phyloP scores from a whole-genome alignment of 1,140 invertebrate genomes.

The Macrostomum lignano region DNA sequence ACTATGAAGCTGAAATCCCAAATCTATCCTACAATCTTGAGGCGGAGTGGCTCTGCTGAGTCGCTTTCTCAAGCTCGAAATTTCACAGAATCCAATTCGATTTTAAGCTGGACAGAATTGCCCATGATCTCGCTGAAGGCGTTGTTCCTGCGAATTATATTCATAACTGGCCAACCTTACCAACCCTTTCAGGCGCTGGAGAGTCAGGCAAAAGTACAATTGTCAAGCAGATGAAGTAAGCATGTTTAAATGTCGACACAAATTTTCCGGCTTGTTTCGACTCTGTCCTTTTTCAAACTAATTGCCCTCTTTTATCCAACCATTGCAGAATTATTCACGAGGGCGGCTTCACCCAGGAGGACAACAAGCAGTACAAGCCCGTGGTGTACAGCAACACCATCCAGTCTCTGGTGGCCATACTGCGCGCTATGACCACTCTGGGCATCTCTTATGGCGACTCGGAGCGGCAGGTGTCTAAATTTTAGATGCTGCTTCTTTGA shows the following conservation, averaged over 20 bases:
- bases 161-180: too few species aligned
- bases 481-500: too few species aligned
- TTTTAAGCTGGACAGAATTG: too few species aligned
- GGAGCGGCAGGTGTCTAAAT: slow-evolving; percentile 38
- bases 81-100: too few species aligned
- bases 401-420: slow-evolving; percentile 59
- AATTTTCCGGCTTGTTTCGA: background rate
- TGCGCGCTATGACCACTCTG: slow-evolving; percentile 65
- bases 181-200: slow-evolving; percentile 43
- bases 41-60: too few species aligned
- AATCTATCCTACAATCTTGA: too few species aligned
- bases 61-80: too few species aligned
- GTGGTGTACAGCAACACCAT: slow-evolving; percentile 54
- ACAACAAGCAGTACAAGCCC: slow-evolving; percentile 34
- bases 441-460: slow-evolving; percentile 60
- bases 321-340: slow-evolving; percentile 45
- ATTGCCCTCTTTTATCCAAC: background rate
- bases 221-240: slow-evolving; percentile 73
- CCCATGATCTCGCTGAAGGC: too few species aligned
- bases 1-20: too few species aligned
- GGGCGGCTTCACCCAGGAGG: slow-evolving; percentile 33
- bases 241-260: background rate
- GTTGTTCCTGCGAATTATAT: too few species aligned
- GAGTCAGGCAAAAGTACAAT: slow-evolving; percentile 92
- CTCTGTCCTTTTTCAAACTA: background rate